Percentiles rank a stretch among this genome's conserved stretches.
phyloP scores from a whole-genome alignment of 2,888 invertebrate species.

The Syrphus vitripennis region DNA sequence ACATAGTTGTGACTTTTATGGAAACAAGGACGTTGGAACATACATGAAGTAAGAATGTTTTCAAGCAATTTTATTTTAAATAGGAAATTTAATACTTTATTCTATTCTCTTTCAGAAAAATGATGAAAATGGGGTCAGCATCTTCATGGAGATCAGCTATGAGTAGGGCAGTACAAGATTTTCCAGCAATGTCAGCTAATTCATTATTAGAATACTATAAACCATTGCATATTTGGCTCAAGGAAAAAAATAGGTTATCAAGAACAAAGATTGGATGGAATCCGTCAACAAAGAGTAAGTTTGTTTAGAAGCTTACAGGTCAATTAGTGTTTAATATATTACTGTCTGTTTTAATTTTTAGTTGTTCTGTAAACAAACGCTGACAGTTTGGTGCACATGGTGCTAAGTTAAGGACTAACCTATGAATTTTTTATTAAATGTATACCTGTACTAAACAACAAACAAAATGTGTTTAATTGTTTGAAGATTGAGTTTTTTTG shows the following conservation, averaged over 20 bases:
- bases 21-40: slow-evolving; percentile 89
- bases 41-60: slow-evolving; percentile 81
- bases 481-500: too few species aligned
- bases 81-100: neutral
- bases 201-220: slow-evolving; percentile 90
- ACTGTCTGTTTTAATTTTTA: neutral
- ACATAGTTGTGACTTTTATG: slow-evolving; percentile 92
- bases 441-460: too few species aligned
- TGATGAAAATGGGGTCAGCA: slow-evolving; percentile 85
- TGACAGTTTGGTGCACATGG: too few species aligned
- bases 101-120: slow-evolving; percentile 77
- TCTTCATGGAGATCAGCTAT: slow-evolving; percentile 90
- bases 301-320: neutral
- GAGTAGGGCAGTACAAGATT: slow-evolving; percentile 86
- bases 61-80: slow-evolving; percentile 72
- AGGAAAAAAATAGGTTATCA: slow-evolving; percentile 85
- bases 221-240: slow-evolving; percentile 87
- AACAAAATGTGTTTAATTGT: too few species aligned
- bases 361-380: neutral
- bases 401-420: too few species aligned
- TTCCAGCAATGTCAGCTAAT: slow-evolving; percentile 86
- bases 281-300: slow-evolving; percentile 71
- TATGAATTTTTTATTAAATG: too few species aligned
- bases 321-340: too few species aligned
- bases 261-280: slow-evolving; percentile 84